Base-by-base conservation (phyloP, 1,140 invertebrate species). In the Drosophila auraria region DNA sequence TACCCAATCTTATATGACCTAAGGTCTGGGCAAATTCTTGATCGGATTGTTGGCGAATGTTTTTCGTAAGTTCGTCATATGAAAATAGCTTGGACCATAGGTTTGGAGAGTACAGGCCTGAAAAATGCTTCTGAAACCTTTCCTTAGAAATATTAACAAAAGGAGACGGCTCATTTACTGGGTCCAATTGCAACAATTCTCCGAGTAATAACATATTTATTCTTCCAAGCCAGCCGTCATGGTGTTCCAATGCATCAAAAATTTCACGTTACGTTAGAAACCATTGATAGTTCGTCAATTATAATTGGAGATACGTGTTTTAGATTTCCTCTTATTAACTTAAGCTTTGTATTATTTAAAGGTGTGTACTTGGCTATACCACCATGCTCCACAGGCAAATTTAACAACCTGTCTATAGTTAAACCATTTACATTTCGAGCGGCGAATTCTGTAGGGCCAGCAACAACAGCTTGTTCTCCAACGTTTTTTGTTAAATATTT, bases 201-300 rank as follows among this genome's bases (percentile, higher is more conserved):
- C 33, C 33, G 9, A 47, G n/a, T 6, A 47, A 47, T 4, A 47
- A 47, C 8, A 47, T 47, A 47, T 47, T 47, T 9, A 47, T 11
- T 23, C 45, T 47, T 47, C 45, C 45, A 23, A 47, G 20, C 17
- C 45, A 47, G 8, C 44, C n/a, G 7, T 47, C 44, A 17, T 15
- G 44, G 17, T 20, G 44, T 20, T 47, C 44, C 44, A 47, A 47
- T 8, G 44, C 20, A 47, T 47, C 44, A 47, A 47, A 47, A 11
- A 47, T 47, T 47, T 47, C 17, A 9, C 44, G 20, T 20, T 20
- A 20, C 20, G 20, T 47, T 47, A 2, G 44, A 47, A 11, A 47
- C n/a, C 44, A 47, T 47, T 11, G 44, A 47, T 20, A 47, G 20
- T 47, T 47, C 44, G 8, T 47, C 45, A 47, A 23, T 47, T 47